A percentile compares a stretch with the other conserved stretches of the same genome.
phyloP scores from a whole-genome alignment of 2,888 invertebrate species.

The Cephus rjabovi region DNA sequence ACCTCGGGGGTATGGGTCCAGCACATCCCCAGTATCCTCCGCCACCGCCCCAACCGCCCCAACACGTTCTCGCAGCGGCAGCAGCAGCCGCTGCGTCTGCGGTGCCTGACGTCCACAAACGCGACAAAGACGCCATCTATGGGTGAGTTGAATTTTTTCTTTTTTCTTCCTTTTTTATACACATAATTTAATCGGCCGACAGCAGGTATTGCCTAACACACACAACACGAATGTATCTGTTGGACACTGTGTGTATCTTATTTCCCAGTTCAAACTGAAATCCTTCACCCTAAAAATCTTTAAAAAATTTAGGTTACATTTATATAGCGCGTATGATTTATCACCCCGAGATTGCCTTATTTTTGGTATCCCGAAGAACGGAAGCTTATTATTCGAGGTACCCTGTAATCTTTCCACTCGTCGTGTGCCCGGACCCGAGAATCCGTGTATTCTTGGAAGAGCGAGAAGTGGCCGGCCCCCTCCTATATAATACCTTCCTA shows the following conservation, averaged over 20 bases:
- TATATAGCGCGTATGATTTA: conserved; percentile 49
- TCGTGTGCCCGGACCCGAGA: conserved; percentile 41
- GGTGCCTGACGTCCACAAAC: conserved; percentile 92
- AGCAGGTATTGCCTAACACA: neutral
- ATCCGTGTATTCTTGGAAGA: conserved; percentile 5
- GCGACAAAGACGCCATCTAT: conserved; percentile 98
- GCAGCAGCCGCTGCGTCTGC: conserved; percentile 69
- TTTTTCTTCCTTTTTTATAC: neutral
- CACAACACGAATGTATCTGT: neutral
- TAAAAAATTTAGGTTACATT: neutral
- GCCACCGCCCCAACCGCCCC: conserved; percentile 70
- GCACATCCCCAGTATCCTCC: conserved; percentile 81
- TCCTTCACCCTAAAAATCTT: neutral
- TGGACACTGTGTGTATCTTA: neutral
- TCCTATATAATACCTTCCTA: conserved; percentile 16
- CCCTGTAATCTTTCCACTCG: conserved; percentile 64
- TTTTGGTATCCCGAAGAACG: conserved; percentile 58
- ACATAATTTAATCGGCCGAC: neutral
- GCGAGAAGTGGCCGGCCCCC: conserved; percentile 23
- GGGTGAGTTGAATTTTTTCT: conserved; percentile 79
- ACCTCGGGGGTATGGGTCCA: conserved; percentile 70
- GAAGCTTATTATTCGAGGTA: conserved; percentile 64
- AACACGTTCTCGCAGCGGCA: conserved; percentile 87
- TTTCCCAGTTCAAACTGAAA: neutral
- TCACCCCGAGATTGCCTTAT: conserved; percentile 57